These are phyloP conservation scores for Hipposideros armiger DNA, from an alignment of 2,113 vertebrate genomes.

Conservation along the genomic window DNA sequence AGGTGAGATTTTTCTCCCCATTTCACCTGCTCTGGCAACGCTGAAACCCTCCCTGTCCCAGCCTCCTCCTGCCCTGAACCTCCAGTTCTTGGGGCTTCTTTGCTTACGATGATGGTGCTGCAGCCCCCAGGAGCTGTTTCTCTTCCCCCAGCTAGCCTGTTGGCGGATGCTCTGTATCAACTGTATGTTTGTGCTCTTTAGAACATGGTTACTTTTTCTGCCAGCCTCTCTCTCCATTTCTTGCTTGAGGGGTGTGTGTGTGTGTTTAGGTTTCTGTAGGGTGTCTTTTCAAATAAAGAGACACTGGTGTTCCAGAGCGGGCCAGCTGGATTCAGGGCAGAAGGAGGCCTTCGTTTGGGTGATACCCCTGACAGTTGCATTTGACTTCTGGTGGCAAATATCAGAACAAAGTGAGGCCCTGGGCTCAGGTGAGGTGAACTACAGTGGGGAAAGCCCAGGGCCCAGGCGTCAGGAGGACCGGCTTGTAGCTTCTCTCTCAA, in stretches of 20 bases:
- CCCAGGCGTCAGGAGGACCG: background rate
- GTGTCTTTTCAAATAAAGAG: conserved; percentile 27
- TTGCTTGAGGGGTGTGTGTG: background rate
- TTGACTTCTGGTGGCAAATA: background rate
- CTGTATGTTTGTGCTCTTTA: background rate
- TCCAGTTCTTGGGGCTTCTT: background rate
- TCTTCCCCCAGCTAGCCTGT: background rate
- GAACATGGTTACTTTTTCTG: background rate
- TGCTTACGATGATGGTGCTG: background rate
- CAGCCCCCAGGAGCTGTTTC: background rate
- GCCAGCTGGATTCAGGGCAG: background rate
- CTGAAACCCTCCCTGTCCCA: background rate
- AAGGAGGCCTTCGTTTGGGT: background rate
- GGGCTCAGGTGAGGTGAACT: background rate
- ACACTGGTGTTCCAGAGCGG: background rate
- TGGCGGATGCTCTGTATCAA: background rate
- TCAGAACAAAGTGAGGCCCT: background rate
- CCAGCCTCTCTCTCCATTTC: background rate
- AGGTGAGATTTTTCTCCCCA: background rate
- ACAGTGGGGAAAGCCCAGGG: background rate
- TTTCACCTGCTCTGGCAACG: background rate
- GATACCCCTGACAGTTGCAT: background rate
- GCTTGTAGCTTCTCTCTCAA: background rate
- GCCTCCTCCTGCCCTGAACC: background rate
- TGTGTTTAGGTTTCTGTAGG: background rate